Evolutionary conservation across 2,797 vertebrate species (phyloP), one percentile per base, ranked within the genome.

Genomic region (Betta splendens): DNA sequence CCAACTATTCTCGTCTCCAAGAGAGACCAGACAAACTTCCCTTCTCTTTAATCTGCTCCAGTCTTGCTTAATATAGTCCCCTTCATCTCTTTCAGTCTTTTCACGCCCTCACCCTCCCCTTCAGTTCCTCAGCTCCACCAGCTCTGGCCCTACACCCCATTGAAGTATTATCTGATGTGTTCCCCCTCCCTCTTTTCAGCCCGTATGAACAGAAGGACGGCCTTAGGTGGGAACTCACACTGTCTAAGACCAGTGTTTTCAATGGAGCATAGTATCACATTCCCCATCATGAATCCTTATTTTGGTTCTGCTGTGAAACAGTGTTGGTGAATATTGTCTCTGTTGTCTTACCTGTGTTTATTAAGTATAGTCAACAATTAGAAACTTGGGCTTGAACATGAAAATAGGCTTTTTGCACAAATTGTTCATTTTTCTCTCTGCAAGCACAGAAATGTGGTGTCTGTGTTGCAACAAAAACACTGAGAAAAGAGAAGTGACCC

Each of bases 11-110:
- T 67, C 51, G 25, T 64, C 50, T 61, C 63, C 43, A 5, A 58
- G 80, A 51, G 28, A 83, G 75, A 79, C 74, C 56, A 85, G 77
- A 65, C 79, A 78, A 59, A 64, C 72, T 60, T 65, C 55, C 56
- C 67, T 64, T 66, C 72, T 64, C 76, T 87, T 81, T 86, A 81
- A 85, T 90, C 83, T 83, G 64, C 35, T 51, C 78, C 76, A 65
- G 65, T 84, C 77, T 73, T 78, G 77, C 78, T 83, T 83, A 74
- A 81, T 81, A 65, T 21, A 85, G 81, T 85, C 83, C 49, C 57
- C 82, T 88, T 85, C 84, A 88, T 88, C 85, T 85, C 64, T 45
- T 64, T 76, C 64, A 33, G 29, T 65, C 59, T 75, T 55, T 74
- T 64, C 76, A 75, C 72, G 64, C 64, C 47, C 66, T 64, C 71